Percentiles rank a stretch among this genome's conserved stretches.
Conservation (phyloP, 2,888 invertebrate genomes). For the Athetis lepigone region DNA sequence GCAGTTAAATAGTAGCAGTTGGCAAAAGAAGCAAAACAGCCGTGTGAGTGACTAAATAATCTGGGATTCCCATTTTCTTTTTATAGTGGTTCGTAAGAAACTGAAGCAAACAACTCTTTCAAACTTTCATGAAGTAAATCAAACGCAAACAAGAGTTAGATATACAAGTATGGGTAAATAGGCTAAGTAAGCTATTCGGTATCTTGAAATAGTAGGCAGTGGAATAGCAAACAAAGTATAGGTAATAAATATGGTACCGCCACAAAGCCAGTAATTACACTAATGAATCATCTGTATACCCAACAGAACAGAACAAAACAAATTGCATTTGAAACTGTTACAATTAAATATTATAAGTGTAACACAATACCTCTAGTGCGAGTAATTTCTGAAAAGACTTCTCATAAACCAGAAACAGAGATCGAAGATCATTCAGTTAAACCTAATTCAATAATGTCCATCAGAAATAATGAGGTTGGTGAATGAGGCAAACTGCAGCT, state of each 20-base stretch:
- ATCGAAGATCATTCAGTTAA: slow-evolving; percentile 26
- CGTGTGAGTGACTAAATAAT: slow-evolving; percentile 56
- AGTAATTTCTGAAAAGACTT: slow-evolving; percentile 26
- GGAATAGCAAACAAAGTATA: slow-evolving; percentile 63
- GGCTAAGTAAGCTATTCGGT: no score
- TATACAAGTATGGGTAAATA: slow-evolving; percentile 65
- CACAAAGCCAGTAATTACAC: slow-evolving; percentile 57
- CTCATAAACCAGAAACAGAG: slow-evolving; percentile 14
- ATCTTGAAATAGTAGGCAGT: slow-evolving; percentile 64
- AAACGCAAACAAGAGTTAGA: slow-evolving; percentile 39
- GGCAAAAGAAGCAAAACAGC: slow-evolving; percentile 64
- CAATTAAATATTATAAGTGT: slow-evolving; percentile 55
- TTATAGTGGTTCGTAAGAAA: slow-evolving; percentile 37
- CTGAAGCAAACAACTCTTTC: slow-evolving; percentile 27
- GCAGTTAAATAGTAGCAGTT: slow-evolving; percentile 65
- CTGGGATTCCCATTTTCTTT: slow-evolving; percentile 58
- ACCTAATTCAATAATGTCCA: slow-evolving; percentile 45
- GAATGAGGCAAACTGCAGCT: slow-evolving; percentile 71
- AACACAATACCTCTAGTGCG: slow-evolving; percentile 22
- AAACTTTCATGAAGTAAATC: slow-evolving; percentile 25
- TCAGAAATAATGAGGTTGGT: slow-evolving; percentile 64
- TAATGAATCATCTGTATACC: slow-evolving; percentile 62
- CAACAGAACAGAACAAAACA: slow-evolving; percentile 58
- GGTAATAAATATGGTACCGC: slow-evolving; percentile 49
- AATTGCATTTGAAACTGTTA: slow-evolving; percentile 47